Percentiles rank a stretch among this genome's conserved stretches.
phyloP scores from a whole-genome alignment of 2,797 vertebrate species.

The Gila robusta region DNA sequence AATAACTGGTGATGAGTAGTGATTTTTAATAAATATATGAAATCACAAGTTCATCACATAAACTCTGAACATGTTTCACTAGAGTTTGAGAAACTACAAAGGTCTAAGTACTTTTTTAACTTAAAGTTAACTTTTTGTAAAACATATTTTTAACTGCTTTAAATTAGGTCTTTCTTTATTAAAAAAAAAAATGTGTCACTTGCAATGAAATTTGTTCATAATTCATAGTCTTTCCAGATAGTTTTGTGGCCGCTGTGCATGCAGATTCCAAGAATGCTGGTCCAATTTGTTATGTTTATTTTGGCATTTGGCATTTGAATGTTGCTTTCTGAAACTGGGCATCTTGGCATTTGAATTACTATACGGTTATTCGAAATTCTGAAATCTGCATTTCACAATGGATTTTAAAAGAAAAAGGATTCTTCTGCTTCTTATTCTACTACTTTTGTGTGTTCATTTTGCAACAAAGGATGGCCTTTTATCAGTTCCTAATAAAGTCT shows the following conservation, averaged over 20 bases:
- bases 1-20: background rate
- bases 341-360: conserved; percentile 43
- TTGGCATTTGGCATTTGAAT: conserved; percentile 33
- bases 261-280: conserved; percentile 8
- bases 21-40: background rate
- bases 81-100: background rate
- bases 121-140: too few species aligned
- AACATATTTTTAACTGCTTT: background rate
- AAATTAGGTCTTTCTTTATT: background rate
- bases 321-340: conserved; percentile 18
- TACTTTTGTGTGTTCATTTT: background rate
- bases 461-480: conserved; percentile 49
- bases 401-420: conserved; percentile 8
- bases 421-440: conserved; percentile 8
- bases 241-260: background rate
- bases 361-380: conserved; percentile 21
- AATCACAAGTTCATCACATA: background rate
- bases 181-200: background rate
- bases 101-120: background rate
- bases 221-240: background rate
- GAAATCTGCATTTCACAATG: conserved; percentile 2
- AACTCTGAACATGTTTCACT: too few species aligned
- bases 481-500: conserved; percentile 36
- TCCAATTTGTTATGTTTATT: conserved; percentile 23
- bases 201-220: background rate